Percentiles rank a stretch among this genome's conserved stretches.
Conservation (phyloP, 2,113 vertebrate genomes). For the Oenanthe melanoleuca region DNA sequence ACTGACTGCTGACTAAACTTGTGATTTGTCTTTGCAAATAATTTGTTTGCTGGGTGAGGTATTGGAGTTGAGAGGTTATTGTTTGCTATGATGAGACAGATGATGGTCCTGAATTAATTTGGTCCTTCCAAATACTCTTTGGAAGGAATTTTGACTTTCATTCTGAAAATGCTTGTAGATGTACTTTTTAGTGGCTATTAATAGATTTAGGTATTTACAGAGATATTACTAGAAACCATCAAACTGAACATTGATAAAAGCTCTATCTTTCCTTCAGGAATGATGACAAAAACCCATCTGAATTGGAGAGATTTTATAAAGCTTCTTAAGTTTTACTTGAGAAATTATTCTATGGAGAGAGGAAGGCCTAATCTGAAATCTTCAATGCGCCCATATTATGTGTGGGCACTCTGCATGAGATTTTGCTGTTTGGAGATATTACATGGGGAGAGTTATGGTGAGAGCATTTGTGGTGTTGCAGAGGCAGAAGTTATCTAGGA, state of each 20-base stretch:
- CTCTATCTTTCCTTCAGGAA: not conserved
- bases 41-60: not conserved
- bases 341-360: not conserved
- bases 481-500: not conserved
- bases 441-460: not conserved
- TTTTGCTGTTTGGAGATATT: not conserved
- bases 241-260: not conserved
- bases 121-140: not conserved
- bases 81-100: not conserved
- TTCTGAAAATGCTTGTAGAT: not conserved
- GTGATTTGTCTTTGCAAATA: not conserved
- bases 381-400: not conserved
- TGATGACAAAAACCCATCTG: not conserved
- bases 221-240: not conserved
- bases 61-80: not conserved
- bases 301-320: not conserved
- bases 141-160: not conserved
- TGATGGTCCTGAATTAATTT: not conserved
- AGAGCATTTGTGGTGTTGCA: not conserved
- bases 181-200: not conserved
- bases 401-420: not conserved
- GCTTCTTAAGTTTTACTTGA: not conserved
- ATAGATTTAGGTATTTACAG: not conserved
- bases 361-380: not conserved
- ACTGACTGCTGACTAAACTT: not conserved